These are phyloP conservation scores for Mesitornis unicolor DNA, from an alignment of 2,113 vertebrate genomes.

Conservation along the genomic window DNA sequence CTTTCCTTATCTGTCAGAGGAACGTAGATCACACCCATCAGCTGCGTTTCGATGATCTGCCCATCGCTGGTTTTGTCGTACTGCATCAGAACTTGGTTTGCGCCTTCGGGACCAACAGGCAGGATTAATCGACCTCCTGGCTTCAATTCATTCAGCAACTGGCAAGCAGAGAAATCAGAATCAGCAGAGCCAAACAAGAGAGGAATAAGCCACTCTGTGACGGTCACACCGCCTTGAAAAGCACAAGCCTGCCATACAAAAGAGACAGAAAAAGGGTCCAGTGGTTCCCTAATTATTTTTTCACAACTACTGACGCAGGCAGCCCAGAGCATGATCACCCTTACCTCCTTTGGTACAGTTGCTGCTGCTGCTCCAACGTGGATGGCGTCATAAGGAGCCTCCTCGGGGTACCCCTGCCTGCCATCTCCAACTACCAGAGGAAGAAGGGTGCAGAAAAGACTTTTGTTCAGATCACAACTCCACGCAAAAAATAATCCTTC, in stretches of 20 bases:
- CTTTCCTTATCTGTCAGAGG: slow-evolving; percentile 86
- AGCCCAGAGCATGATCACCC: background rate
- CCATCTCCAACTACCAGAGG: slow-evolving; percentile 82
- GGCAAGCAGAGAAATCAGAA: background rate
- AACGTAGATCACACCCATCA: slow-evolving; percentile 91
- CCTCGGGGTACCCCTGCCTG: slow-evolving; percentile 80
- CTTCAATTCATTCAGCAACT: slow-evolving; percentile 89
- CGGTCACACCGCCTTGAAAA: background rate
- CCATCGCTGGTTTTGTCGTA: slow-evolving; percentile 86
- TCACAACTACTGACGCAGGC: background rate
- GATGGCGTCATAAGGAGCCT: slow-evolving; percentile 88
- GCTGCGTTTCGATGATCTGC: slow-evolving; percentile 77
- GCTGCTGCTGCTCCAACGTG: slow-evolving; percentile 88
- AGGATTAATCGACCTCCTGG: slow-evolving; percentile 85
- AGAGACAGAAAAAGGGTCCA: background rate
- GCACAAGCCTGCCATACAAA: background rate
- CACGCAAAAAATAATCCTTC: background rate
- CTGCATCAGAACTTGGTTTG: slow-evolving; percentile 86
- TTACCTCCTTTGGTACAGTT: slow-evolving; percentile 82
- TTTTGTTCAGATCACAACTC: background rate
- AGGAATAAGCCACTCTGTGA: fast-evolving
- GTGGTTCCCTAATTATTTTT: background rate
- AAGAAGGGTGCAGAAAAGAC: background rate
- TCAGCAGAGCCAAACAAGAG: background rate
- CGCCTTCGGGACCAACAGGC: slow-evolving; percentile 84